Conservation (phyloP, 2,888 invertebrate species). For the Erebia palarica region DNA sequence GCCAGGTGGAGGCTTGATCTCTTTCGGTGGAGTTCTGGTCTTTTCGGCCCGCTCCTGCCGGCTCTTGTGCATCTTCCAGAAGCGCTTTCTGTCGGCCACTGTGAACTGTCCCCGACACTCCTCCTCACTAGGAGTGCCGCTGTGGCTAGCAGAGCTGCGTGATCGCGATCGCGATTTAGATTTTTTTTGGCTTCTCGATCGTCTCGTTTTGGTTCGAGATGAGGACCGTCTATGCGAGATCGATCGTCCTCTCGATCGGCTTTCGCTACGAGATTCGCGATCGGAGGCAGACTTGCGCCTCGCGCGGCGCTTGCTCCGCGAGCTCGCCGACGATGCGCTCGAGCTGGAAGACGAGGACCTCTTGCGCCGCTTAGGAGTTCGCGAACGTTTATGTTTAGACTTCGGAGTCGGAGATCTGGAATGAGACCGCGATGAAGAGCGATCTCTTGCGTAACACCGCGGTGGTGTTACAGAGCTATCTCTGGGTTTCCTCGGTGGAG, state of each 20-base stretch:
- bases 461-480: slow-evolving; percentile 71
- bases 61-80: slow-evolving; percentile 70
- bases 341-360: slow-evolving; percentile 50
- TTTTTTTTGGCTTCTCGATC: slow-evolving; percentile 49
- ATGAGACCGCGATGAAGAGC: slow-evolving; percentile 58
- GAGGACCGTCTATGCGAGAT: slow-evolving; percentile 43
- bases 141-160: slow-evolving; percentile 50
- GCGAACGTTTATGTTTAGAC: slow-evolving; percentile 48
- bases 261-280: slow-evolving; percentile 55
- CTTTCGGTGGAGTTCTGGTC: slow-evolving; percentile 62
- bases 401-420: slow-evolving; percentile 56
- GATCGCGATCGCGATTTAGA: slow-evolving; percentile 61
- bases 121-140: slow-evolving; percentile 64
- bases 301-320: slow-evolving; percentile 51
- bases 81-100: slow-evolving; percentile 73
- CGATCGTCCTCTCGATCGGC: slow-evolving; percentile 53
- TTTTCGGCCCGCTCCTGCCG: slow-evolving; percentile 58
- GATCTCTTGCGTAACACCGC: slow-evolving; percentile 64
- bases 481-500: slow-evolving; percentile 54
- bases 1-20: slow-evolving; percentile 70
- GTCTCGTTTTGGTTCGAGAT: slow-evolving; percentile 45
- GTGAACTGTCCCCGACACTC: slow-evolving; percentile 76
- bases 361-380: slow-evolving; percentile 44
- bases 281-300: slow-evolving; percentile 51
- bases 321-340: slow-evolving; percentile 52